Percentiles rank a stretch among this genome's conserved stretches.
Conservation (phyloP, 1,140 invertebrate species). For the Octopus bimaculoides region DNA sequence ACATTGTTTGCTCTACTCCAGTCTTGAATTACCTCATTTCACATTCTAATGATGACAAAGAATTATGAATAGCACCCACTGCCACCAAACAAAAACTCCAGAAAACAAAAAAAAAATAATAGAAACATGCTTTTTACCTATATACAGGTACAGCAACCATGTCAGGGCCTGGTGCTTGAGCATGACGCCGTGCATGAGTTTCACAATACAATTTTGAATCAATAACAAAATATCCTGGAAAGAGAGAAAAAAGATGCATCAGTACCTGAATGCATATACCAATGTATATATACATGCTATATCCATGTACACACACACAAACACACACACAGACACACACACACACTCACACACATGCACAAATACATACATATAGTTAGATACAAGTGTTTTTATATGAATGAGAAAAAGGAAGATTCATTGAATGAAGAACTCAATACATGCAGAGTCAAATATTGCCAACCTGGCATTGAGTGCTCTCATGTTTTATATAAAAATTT, state of each 20-base stretch:
- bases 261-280: neutral
- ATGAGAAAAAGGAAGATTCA: no score
- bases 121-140: constrained; percentile 24
- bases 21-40: no score
- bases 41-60: no score
- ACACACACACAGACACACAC: neutral
- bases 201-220: constrained; percentile 96
- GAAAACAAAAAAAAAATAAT: neutral
- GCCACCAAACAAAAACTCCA: no score
- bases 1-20: no score
- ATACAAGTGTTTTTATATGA: no score
- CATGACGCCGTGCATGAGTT: constrained; percentile 72
- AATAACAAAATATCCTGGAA: constrained; percentile 83
- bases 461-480: no score
- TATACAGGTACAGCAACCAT: constrained; percentile 45
- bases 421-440: no score
- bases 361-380: neutral
- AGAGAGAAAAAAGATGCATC: neutral
- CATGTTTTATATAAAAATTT: no score
- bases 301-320: neutral
- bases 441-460: no score
- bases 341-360: neutral
- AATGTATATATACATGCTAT: neutral
- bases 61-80: no score
- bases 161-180: constrained; percentile 39